These are phyloP conservation scores for Diplolepis rosae DNA, from an alignment of 2,888 invertebrate genomes.

Conservation along the genomic window DNA sequence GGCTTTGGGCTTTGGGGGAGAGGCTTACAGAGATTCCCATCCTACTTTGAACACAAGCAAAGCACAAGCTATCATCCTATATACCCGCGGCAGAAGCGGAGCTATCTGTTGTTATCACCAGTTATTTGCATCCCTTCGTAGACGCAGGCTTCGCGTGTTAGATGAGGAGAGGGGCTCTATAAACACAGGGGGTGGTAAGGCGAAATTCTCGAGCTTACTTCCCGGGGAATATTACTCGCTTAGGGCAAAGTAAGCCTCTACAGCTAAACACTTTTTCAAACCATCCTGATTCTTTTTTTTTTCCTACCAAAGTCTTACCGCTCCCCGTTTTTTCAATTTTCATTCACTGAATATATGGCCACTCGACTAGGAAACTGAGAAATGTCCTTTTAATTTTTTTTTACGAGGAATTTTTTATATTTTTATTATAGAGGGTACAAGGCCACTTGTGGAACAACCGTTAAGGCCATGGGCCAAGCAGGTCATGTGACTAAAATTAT, in stretches of 20 bases:
- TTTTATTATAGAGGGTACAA: too few relatives aligned
- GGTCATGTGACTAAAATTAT: too few relatives aligned
- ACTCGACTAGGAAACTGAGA: too few relatives aligned
- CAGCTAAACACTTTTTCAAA: constrained; percentile 41
- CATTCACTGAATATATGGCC: constrained; percentile 9
- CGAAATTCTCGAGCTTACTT: constrained; percentile 45
- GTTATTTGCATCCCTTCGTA: constrained; percentile 71
- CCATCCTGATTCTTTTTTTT: constrained; percentile 48
- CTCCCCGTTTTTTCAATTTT: neutral
- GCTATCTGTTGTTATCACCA: constrained; percentile 72
- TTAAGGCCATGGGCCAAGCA: too few relatives aligned
- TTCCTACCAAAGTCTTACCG: constrained; percentile 32
- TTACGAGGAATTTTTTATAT: too few relatives aligned
- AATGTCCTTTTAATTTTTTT: too few relatives aligned
- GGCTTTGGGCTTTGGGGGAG: neutral
- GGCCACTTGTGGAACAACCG: too few relatives aligned
- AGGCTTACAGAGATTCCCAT: constrained; percentile 51
- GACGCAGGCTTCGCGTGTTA: constrained; percentile 39
- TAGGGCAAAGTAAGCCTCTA: constrained; percentile 2
- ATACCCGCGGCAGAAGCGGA: constrained; percentile 55
- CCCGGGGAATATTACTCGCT: constrained; percentile 44
- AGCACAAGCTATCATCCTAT: constrained; percentile 63
- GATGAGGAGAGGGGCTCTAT: constrained; percentile 28
- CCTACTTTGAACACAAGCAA: constrained; percentile 69
- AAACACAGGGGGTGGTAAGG: constrained; percentile 33